Evolutionary conservation across 2,113 vertebrate species (phyloP), one percentile per base, ranked within the genome.

Genomic region (Pelvicachromis taeniatus): DNA sequence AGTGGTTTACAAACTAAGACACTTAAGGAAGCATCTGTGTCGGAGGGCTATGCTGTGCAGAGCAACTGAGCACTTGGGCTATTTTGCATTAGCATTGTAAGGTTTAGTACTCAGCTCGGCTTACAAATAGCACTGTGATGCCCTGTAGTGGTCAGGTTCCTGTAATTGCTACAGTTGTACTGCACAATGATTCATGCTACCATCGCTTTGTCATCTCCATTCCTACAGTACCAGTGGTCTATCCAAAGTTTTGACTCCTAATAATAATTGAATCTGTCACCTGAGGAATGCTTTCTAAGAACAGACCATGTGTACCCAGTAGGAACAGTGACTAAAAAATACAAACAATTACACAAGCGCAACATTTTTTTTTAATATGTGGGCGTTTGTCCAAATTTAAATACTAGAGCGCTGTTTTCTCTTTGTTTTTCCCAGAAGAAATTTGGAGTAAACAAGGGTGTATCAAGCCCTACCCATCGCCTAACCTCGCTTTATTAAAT

Each of bases 341-440:
- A 21, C 16, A 29, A 59, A 70, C 59, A 19, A 35, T 68, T 75
- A 82, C 23, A 79, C 14, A 87, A 91, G 83, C 83, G 12, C 68
- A 70, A 42, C 58, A 29, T 63, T 13, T 65, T 35, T 29, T 29
- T 61, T 81, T 52, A 33, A 45, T 52, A 52, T 13, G 26, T 75
- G 45, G 70, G 45, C 8, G 45, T 50, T 75, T 75, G 16, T 75
- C 70, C 26, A 52, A 31, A 75, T 61, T 7, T 26, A 80, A 81
- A 75, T n/a, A 12, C n/a, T 7, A 33, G 23, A 80, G 85, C 82
- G 13, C 70, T 89, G 88, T 90, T 91, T 91, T 90, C 85, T 91
- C 87, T 92, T 86, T 81, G 75, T 88, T 88, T 88, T 85, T 68
- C 79, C 83, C 58, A 54, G 58, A 81, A 82, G 12, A 81, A 5